A percentile compares a stretch with the other conserved stretches of the same genome.
Conservation (phyloP, 2,888 invertebrate genomes). For the Drosophila infuscata region DNA sequence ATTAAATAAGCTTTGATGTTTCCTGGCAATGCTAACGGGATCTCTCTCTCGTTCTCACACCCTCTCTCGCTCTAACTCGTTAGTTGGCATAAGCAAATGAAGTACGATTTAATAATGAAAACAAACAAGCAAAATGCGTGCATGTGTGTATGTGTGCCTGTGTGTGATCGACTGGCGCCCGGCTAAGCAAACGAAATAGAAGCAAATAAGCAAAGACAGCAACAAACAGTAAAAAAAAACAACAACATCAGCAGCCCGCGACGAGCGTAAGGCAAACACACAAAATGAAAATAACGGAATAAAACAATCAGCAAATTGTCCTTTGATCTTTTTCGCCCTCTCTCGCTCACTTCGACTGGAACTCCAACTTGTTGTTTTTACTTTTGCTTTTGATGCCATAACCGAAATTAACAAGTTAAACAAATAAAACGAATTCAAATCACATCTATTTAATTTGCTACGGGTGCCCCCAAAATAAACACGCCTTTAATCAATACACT, state of each 20-base stretch:
- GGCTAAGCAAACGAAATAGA: constrained; percentile 59
- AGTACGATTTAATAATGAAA: constrained; percentile 66
- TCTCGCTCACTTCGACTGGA: background rate
- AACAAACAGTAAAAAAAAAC: constrained; percentile 60
- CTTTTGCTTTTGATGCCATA: constrained; percentile 58
- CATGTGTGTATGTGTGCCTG: background rate
- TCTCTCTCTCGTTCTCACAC: background rate
- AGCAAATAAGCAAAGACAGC: constrained; percentile 68
- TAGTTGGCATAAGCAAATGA: constrained; percentile 54
- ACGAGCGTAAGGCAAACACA: constrained; percentile 46
- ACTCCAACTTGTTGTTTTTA: constrained; percentile 24
- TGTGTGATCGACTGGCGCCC: constrained; percentile 22
- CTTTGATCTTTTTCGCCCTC: constrained; percentile 73
- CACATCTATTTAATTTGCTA: constrained; percentile 21
- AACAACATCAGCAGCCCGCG: constrained; percentile 34
- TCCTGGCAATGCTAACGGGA: background rate
- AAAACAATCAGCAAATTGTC: constrained; percentile 80
- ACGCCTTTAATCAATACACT: constrained; percentile 42
- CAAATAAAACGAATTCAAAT: constrained; percentile 62
- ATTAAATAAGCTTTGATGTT: background rate
- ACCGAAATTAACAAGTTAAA: constrained; percentile 73
- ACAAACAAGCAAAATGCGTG: constrained; percentile 54
- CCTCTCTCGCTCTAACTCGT: background rate
- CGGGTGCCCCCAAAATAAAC: constrained; percentile 20
- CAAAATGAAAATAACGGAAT: constrained; percentile 75